Percentiles rank a stretch among this genome's conserved stretches.
Conservation (phyloP, 1,140 invertebrate genomes). For the Aphis gossypii region DNA sequence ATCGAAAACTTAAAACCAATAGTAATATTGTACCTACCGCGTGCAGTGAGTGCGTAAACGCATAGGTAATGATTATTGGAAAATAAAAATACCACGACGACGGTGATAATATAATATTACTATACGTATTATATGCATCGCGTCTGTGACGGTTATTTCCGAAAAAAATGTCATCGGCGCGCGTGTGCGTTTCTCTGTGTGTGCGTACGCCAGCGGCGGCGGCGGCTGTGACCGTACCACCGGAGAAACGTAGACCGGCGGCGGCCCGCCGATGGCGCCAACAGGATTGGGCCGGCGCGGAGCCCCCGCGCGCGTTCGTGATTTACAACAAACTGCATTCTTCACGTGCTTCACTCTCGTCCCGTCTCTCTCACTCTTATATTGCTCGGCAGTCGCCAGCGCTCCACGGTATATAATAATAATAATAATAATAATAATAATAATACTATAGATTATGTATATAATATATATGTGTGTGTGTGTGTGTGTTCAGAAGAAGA, state of each 20-base stretch:
- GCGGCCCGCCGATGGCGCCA: slow-evolving; percentile 43
- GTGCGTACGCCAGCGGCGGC: not conserved
- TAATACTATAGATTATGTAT: no score
- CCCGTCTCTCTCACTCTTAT: not conserved
- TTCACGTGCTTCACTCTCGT: not conserved
- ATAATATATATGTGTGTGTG: no score
- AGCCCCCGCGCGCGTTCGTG: slow-evolving; percentile 23
- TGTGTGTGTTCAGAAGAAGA: not conserved
- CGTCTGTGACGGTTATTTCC: slow-evolving; percentile 3
- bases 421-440: not conserved
- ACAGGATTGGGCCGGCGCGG: slow-evolving; percentile 36
- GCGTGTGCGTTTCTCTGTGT: not conserved
- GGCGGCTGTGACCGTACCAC: not conserved
- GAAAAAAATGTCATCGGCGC: slow-evolving; percentile 30
- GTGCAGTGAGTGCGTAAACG: no score
- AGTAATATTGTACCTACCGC: not conserved
- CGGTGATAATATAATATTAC: not conserved
- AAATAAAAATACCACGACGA: not conserved
- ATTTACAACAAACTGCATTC: slow-evolving; percentile 58
- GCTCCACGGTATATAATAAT: not conserved
- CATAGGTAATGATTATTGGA: not conserved
- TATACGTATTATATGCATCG: not conserved
- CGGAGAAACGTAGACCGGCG: slow-evolving; percentile 35
- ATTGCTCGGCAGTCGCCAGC: not conserved
- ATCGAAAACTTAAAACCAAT: not conserved